These are phyloP conservation scores for Zosterops hypoxanthus DNA, from an alignment of 2,113 vertebrate genomes.

Conservation along the genomic window DNA sequence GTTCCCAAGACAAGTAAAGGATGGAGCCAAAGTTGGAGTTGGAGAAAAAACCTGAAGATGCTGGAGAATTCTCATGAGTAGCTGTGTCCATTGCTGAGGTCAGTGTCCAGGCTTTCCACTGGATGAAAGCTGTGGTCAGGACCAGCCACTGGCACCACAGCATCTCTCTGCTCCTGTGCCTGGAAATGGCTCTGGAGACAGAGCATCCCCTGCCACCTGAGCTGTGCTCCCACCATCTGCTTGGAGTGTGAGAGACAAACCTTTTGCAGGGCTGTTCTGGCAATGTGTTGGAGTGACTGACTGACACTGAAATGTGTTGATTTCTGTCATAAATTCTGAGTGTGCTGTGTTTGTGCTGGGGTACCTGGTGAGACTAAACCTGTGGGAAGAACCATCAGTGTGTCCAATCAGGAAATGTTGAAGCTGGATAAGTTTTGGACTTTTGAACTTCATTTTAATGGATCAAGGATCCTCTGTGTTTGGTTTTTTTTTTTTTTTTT, in stretches of 20 bases:
- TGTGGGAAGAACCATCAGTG: not conserved
- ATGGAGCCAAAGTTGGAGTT: not conserved
- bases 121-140: not conserved
- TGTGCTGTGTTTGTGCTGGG: not conserved
- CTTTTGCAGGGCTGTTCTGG: not conserved
- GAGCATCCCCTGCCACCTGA: not conserved
- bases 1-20: not conserved
- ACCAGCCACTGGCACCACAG: not conserved
- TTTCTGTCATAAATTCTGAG: not conserved
- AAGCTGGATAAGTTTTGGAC: not conserved
- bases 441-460: not conserved
- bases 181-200: not conserved
- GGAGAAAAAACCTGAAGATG: rapidly evolving
- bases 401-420: not conserved
- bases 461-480: not conserved
- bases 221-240: rapidly evolving
- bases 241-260: not conserved
- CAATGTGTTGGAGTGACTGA: not conserved
- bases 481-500: no score
- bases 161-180: not conserved
- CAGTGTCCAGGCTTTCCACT: not conserved
- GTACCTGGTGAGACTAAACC: not conserved
- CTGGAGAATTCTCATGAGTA: not conserved
- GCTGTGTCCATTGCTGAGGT: not conserved
- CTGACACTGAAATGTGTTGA: not conserved